These are phyloP conservation scores for Holocentrus rufus DNA, from an alignment of 2,797 vertebrate genomes.

Conservation along the genomic window DNA sequence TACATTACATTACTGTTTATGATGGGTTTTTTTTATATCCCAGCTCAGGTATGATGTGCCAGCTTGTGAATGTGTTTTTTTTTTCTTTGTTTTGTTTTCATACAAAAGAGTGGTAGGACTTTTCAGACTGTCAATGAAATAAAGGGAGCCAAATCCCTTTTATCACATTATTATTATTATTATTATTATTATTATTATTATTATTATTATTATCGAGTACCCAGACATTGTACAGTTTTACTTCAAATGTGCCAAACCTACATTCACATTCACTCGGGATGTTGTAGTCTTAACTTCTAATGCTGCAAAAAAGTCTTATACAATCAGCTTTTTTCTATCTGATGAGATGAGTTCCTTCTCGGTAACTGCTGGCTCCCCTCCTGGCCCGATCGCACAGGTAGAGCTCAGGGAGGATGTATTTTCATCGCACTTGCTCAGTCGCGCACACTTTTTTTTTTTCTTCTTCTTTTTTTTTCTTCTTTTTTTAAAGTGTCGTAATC, in stretches of 20 bases:
- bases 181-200: slow-evolving; percentile 68
- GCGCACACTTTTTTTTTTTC: background rate
- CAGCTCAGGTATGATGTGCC: slow-evolving; percentile 99
- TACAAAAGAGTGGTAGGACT: slow-evolving; percentile 64
- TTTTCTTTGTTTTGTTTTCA: slow-evolving; percentile 67
- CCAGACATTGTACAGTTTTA: slow-evolving; percentile 83
- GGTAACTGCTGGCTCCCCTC: slow-evolving; percentile 55
- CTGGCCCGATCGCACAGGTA: slow-evolving; percentile 49
- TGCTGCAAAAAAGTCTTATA: slow-evolving; percentile 94
- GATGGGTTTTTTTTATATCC: slow-evolving; percentile 89
- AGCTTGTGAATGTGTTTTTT: slow-evolving; percentile 97
- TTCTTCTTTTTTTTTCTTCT: no score
- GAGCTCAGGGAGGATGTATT: slow-evolving; percentile 61
- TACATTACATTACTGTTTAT: slow-evolving; percentile 93
- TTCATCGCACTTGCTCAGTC: slow-evolving; percentile 24
- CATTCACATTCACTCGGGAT: slow-evolving; percentile 79
- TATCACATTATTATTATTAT: slow-evolving; percentile 59
- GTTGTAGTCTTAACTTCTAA: slow-evolving; percentile 85
- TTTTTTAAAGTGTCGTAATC: slow-evolving; percentile 3
- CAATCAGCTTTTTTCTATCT: slow-evolving; percentile 85
- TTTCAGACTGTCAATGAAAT: slow-evolving; percentile 67
- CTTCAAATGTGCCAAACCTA: slow-evolving; percentile 94
- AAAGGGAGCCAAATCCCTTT: slow-evolving; percentile 65
- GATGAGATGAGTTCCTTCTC: slow-evolving; percentile 69
- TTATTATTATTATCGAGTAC: slow-evolving; percentile 65